Conservation (phyloP, 1,140 invertebrate species). For the Neodiprion virginianus region DNA sequence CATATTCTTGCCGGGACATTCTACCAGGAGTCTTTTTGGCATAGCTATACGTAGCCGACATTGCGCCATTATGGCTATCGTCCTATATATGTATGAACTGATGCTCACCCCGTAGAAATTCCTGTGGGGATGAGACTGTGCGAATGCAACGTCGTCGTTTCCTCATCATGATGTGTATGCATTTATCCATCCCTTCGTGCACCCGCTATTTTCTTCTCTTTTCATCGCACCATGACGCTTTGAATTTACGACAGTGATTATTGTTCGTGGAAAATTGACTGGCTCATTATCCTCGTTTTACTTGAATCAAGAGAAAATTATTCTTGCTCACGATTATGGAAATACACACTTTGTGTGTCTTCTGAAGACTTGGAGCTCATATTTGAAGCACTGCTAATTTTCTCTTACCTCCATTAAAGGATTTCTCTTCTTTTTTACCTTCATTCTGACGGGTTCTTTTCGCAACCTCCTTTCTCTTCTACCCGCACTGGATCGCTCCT, state of each 20-base stretch:
- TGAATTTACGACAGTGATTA: not conserved
- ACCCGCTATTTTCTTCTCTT: not conserved
- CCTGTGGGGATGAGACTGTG: constrained; percentile 5
- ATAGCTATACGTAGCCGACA: not conserved
- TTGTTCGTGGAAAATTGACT: not conserved
- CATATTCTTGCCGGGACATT: not conserved
- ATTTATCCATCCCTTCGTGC: not conserved
- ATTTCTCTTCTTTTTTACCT: no score
- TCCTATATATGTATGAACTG: not conserved
- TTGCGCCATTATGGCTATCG: not conserved
- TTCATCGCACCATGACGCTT: not conserved
- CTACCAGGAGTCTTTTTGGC: not conserved
- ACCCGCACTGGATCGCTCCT: not conserved
- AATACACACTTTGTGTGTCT: no score
- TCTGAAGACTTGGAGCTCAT: no score
- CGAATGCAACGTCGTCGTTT: not conserved
- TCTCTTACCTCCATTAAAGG: no score
- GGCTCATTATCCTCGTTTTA: not conserved
- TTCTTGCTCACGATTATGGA: no score
- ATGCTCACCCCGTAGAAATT: not conserved
- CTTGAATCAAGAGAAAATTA: not conserved
- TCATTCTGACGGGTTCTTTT: no score
- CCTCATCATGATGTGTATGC: not conserved
- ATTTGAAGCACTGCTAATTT: no score
- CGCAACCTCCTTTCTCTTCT: not conserved